phyloP scores from a whole-genome alignment of 2,797 vertebrate species.

The Acanthurus lineatus region DNA sequence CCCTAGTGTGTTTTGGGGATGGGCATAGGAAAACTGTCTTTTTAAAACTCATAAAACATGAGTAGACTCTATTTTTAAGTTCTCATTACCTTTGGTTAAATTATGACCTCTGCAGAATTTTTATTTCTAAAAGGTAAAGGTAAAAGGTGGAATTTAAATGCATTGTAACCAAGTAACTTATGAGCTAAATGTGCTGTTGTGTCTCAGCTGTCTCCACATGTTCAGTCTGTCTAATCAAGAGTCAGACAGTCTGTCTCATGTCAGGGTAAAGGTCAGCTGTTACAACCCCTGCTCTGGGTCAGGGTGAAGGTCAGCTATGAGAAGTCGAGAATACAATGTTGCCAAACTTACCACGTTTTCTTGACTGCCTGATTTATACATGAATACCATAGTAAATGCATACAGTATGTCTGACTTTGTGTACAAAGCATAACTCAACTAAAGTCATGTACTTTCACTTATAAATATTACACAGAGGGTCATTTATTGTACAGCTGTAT shows the following conservation, averaged over 20 bases:
- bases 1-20: too few species aligned
- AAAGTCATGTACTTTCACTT: conserved; percentile 13
- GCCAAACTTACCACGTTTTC: neutral
- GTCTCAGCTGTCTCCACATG: neutral
- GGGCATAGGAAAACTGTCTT: neutral
- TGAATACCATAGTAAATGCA: neutral
- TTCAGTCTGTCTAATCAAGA: neutral
- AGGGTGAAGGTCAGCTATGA: conserved; percentile 35
- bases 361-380: neutral
- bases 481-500: conserved; percentile 34
- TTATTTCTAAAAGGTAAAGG: neutral
- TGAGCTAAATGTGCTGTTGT: neutral
- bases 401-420: too few species aligned
- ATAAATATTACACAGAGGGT: conserved; percentile 1
- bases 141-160: too few species aligned
- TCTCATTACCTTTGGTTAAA: neutral
- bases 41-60: neutral
- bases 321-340: neutral
- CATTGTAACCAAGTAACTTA: too few species aligned
- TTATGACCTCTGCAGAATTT: neutral
- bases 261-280: neutral
- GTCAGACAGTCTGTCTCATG: conserved; percentile 24
- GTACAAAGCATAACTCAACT: conserved; percentile 15
- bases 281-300: neutral
- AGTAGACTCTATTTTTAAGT: neutral